Evolutionary conservation across 2,113 vertebrate species (phyloP).

Genomic region (Phyllostomus hastatus): DNA sequence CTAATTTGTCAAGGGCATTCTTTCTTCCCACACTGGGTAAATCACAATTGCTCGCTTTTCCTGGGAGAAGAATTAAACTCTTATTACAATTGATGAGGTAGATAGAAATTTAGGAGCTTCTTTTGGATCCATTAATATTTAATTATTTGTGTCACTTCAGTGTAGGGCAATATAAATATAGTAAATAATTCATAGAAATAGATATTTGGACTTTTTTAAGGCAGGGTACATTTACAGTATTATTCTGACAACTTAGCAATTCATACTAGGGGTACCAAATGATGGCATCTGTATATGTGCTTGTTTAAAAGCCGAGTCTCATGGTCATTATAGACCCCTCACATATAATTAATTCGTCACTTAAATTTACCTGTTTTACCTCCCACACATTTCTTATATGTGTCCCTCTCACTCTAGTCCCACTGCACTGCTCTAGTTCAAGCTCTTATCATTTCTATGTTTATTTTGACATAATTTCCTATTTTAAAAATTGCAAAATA

Average conservation of each 20-base stretch:
- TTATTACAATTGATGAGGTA: background rate
- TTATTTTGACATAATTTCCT: constrained; percentile 29
- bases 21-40: background rate
- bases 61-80: background rate
- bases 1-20: background rate
- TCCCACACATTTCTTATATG: background rate
- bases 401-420: background rate
- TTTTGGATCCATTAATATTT: constrained; percentile 21
- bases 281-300: background rate
- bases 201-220: background rate
- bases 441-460: background rate
- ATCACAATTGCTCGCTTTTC: background rate
- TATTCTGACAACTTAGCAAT: background rate
- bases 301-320: background rate
- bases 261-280: background rate
- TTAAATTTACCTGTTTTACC: background rate
- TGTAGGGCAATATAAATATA: background rate
- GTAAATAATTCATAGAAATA: background rate
- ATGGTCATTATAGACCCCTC: background rate
- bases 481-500: background rate
- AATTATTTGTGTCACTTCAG: background rate
- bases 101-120: constrained; percentile 5
- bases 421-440: background rate
- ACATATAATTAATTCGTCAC: background rate
- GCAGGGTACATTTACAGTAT: background rate